Evolutionary conservation across 2,113 vertebrate genomes (phyloP), one percentile per base, ranked within the genome.

Genomic region (Muntiacus reevesi): DNA sequence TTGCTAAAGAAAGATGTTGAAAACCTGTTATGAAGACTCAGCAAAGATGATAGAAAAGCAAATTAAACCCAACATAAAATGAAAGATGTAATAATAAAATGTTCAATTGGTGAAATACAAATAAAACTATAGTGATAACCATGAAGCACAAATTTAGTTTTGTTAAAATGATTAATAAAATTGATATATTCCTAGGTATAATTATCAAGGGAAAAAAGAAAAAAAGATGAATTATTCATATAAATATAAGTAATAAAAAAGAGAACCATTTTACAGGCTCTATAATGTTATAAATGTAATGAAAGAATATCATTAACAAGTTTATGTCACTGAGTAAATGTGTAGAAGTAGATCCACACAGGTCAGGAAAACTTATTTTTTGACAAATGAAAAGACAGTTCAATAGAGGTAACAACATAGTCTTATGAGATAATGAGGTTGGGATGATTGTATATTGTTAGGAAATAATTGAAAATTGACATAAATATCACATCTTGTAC

Each of bases 141-240:
- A 36, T 36, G 33, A 71, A 71, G 21, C 10, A 71, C 2, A n/a
- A 36, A n/a, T 17, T 71, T 71, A 71, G 21, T 11, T 36, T 71
- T 71, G 16, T 71, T 40, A 23, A 71, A 67, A 40, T 71, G n/a
- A 71, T 71, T 71, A 23, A 71, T 71, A 71, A 21, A 71, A 40
- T 23, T 0, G 0, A 36, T 40, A 36, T 71, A 21, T 21, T 23
- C 67, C n/a, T 71, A 71, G 17, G n/a, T 71, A 40, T 4, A 71
- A 40, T 71, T 12, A 36, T 71, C n/a, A 19, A 71, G 67, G 25
- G 59, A 7, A 60, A 60, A 60, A 28, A 6, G 2, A 14, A 30
- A 60, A 60, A 62, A 33, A 47, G 60, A 62, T 14, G 30, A 62
- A 62, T 62, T 30, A 30, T 62, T 62, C 30, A 30, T 15, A 62